A percentile compares a stretch with the other conserved stretches of the same genome.
Conservation (phyloP, 2,888 invertebrate species). For the Euzophera pinguis region DNA sequence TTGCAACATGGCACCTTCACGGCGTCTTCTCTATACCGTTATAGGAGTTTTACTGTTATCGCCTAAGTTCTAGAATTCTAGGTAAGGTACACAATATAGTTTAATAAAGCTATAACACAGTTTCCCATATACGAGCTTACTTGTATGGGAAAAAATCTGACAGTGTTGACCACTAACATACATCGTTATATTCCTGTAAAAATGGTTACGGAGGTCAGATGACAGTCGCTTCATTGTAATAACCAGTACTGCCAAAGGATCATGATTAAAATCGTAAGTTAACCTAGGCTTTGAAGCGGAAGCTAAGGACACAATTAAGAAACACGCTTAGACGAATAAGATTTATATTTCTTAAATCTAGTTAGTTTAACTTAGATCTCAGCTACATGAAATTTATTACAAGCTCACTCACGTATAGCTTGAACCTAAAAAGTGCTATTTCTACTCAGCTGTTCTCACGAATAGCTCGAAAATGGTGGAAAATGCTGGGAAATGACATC, state of each 20-base stretch:
- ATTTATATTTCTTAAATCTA: too few relatives aligned
- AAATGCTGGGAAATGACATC: slow-evolving; percentile 11
- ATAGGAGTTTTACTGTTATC: neutral
- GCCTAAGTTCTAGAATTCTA: neutral
- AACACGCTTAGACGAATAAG: too few relatives aligned
- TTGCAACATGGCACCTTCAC: neutral
- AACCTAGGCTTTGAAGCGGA: too few relatives aligned
- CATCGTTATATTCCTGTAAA: too few relatives aligned
- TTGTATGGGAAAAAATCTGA: neutral
- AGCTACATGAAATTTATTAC: neutral
- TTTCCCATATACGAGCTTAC: too few relatives aligned
- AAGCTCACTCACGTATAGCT: neutral
- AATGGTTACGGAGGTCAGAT: too few relatives aligned
- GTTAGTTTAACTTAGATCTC: too few relatives aligned
- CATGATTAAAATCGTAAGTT: too few relatives aligned
- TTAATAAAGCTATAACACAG: neutral
- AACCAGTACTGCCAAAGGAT: too few relatives aligned
- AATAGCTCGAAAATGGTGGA: slow-evolving; percentile 17
- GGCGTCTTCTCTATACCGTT: neutral
- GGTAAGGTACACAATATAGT: neutral
- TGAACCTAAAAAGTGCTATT: neutral
- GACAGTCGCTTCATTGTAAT: too few relatives aligned
- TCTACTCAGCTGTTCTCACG: slow-evolving; percentile 14
- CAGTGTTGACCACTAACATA: too few relatives aligned
- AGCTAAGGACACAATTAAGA: too few relatives aligned